These are phyloP conservation scores for pig (Sus scrofa) DNA, from an alignment of 2,113 vertebrate species.

Conservation along the genomic window DNA sequence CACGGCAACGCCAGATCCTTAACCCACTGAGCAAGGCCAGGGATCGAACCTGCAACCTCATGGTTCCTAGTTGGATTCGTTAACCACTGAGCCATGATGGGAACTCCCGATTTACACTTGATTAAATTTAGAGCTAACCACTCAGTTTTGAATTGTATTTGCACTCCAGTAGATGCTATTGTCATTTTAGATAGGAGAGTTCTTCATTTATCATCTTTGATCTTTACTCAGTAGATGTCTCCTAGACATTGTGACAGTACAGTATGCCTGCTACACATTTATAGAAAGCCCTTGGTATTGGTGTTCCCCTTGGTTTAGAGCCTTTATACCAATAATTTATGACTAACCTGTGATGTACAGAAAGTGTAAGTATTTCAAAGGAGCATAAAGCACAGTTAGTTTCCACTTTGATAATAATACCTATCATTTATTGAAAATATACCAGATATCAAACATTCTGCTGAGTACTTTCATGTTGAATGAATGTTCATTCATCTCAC, in stretches of 20 bases:
- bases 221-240: neutral
- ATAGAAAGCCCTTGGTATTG: neutral
- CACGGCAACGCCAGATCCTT: too few species aligned
- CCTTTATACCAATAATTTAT: neutral
- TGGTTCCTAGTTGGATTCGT: too few species aligned
- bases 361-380: neutral
- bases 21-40: too few species aligned
- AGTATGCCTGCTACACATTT: neutral
- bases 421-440: neutral
- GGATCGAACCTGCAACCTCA: too few species aligned
- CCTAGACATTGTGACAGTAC: neutral
- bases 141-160: neutral
- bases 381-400: neutral
- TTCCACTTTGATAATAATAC: neutral
- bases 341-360: neutral
- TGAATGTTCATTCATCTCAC: neutral
- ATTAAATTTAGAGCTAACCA: neutral
- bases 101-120: neutral
- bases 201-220: slow-evolving; percentile 33
- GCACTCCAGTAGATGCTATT: neutral
- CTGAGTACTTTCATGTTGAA: neutral
- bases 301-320: neutral
- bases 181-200: neutral
- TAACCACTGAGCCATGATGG: too few species aligned
- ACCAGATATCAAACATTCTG: neutral